These are phyloP conservation scores for Archaeoteleia sp. DNA, from an alignment of 2,888 invertebrate genomes.

Conservation along the genomic window DNA sequence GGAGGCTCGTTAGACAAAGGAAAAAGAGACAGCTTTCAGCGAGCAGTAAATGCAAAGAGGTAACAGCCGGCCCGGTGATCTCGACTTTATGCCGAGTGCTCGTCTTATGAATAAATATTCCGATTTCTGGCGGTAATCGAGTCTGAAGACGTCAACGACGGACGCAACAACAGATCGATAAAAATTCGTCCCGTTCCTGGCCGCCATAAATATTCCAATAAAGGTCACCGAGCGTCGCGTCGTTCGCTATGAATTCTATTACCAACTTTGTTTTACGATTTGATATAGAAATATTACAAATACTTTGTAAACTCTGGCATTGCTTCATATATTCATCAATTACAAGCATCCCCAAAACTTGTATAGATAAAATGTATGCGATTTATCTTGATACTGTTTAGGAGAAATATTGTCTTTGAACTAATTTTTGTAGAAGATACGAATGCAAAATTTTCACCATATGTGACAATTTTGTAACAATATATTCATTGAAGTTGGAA, in stretches of 20 bases:
- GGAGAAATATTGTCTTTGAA: no score
- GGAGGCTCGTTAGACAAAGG: constrained; percentile 20
- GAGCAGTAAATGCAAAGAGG: constrained; percentile 33
- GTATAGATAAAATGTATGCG: no score
- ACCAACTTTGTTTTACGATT: constrained; percentile 19
- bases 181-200: constrained; percentile 64
- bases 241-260: constrained; percentile 31
- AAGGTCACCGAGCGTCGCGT: constrained; percentile 59
- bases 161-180: constrained; percentile 69
- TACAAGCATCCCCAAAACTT: no score
- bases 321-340: no score
- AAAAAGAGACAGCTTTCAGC: constrained; percentile 5
- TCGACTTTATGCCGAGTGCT: constrained; percentile 59
- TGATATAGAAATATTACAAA: no score
- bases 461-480: no score
- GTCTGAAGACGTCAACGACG: constrained; percentile 55
- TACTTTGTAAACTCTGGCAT: no score
- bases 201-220: constrained; percentile 69
- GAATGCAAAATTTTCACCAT: no score
- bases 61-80: constrained; percentile 67
- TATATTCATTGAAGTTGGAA: no score
- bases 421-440: no score
- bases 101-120: constrained; percentile 69
- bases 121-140: constrained; percentile 62
- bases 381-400: no score